These are phyloP conservation scores for Zaprionus lachaisei DNA, from an alignment of 1,140 invertebrate species.

Conservation along the genomic window DNA sequence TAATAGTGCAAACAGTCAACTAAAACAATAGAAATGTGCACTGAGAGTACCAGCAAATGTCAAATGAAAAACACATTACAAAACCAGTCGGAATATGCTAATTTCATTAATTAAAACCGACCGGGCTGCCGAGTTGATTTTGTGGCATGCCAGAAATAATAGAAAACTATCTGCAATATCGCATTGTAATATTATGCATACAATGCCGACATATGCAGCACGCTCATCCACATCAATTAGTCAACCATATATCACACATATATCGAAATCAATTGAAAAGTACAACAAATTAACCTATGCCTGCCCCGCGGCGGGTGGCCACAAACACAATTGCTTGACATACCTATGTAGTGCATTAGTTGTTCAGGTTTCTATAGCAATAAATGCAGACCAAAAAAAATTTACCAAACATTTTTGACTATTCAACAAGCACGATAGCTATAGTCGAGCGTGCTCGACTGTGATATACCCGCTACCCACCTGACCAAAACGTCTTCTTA, in stretches of 20 bases:
- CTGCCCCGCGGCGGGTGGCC: too few relatives aligned
- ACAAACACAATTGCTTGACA: not conserved
- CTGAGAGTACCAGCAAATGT: not conserved
- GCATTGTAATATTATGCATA: slow-evolving; percentile 30
- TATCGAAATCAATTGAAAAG: slow-evolving; percentile 1
- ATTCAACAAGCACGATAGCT: too few relatives aligned
- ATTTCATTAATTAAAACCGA: slow-evolving; percentile 29
- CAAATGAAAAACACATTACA: not conserved
- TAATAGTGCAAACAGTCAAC: slow-evolving; percentile 6
- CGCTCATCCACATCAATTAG: slow-evolving; percentile 52
- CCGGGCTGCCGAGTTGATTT: slow-evolving; percentile 8
- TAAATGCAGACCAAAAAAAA: too few relatives aligned
- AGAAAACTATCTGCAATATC: slow-evolving; percentile 14
- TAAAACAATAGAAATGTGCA: not conserved
- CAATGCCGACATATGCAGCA: slow-evolving; percentile 11
- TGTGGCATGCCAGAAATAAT: slow-evolving; percentile 3
- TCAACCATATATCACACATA: not conserved
- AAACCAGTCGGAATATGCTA: slow-evolving; percentile 17
- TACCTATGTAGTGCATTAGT: too few relatives aligned
- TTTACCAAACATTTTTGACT: too few relatives aligned
- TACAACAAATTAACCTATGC: not conserved
- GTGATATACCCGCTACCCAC: too few relatives aligned
- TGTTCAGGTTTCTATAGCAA: too few relatives aligned
- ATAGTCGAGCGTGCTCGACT: too few relatives aligned
- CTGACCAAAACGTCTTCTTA: too few relatives aligned